Base-by-base conservation (phyloP, 1,140 invertebrate genomes). In the Latrodectus geometricus region DNA sequence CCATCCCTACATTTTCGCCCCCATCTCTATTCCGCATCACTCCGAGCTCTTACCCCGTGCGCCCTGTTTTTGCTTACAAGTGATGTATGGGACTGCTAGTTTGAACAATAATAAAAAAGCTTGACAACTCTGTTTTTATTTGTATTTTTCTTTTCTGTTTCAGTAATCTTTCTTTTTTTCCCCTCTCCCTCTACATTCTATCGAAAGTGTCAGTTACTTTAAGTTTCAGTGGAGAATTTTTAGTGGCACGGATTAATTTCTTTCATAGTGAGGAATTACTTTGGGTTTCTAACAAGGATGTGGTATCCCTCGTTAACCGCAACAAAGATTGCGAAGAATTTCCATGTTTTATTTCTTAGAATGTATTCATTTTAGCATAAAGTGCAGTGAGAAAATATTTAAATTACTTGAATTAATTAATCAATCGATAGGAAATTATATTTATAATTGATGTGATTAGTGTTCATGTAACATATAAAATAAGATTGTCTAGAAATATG, bases 1-100 rank as follows among this genome's bases (percentile, higher is more conserved):
- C 17, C 15, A 9, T 14, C 12, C 66, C 49, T n/a, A 54, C 35
- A 52, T 61, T 61, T 61, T 61, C 17, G 54, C 17, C 54, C 54
- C 54, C 17, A 20, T 70, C 68, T n/a, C 12, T 4, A 65, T 21
- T 21, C 21, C 68, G 68, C 4, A 11, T 0, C n/a, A 73, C 21
- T 15, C 1, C 14, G 35, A 23, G 70, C 70, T 11, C 35, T 21
- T 69, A 61, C 54, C 48, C 49, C 50, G n/a, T 14, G 9, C 21
- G 14, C 12, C 52, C 23, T 77, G 52, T 77, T 61, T 77, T 14
- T 12, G 17, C 17, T 68, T 49, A 35, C 76, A 35, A 56, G 82
- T 84, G 82, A 84, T 76, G 82, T 84, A 84, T 84, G 72, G 65
- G 50, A 20, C 50, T 15, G 48, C 11, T 23, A 23, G 73, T 52